Evolutionary conservation across 2,113 vertebrate genomes (phyloP), one percentile per base, ranked within the genome.

Genomic region (Gorsachius goisagi): DNA sequence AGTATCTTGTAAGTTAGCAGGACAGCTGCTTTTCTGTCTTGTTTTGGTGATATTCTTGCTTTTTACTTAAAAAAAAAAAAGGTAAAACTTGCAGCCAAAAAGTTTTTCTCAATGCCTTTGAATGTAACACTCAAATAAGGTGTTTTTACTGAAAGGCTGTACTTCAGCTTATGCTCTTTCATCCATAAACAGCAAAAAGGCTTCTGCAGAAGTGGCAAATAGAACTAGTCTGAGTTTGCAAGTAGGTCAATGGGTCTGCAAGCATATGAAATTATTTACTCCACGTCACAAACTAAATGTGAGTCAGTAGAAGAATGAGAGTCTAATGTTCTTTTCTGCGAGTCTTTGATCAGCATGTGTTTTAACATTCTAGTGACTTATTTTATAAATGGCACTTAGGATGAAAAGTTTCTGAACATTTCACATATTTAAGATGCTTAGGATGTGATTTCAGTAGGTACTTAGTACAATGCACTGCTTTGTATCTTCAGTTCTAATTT

Each of bases 261-360:
- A 88, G 75, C 59, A 90, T 62, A 83, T 71, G 83, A 88, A 95
- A 90, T 95, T 72, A 94, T 92, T 95, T 93, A 80, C 35, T 92
- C 20, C 5, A 0, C 11, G 0, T 92, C 83, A 81, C 59, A 89
- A n/a, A 72, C 74, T 79, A 72, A 88, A 69, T 92, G 75, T 73
- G 83, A 92, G 85, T 69, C 55, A 74, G 45, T 73, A 88, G 47
- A 96, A 93, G 59, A 92, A 86, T 53, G 17, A 85, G 39, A 76
- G 50, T 52, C 55, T 93, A 55, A 63, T 81, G 18, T 83, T 80
- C 30, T 84, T 86, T 93, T 90, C 75, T 84, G 14, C 0, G 1
- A 93, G 73, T 71, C 89, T 93, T 95, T 95, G 94, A 93, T 96
- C 91, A 90, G 41, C 59, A 63, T 39, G 12, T 92, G 86, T 84